These are phyloP conservation scores for Zonitis immaculata DNA, from an alignment of 2,888 invertebrate genomes.

Conservation along the genomic window DNA sequence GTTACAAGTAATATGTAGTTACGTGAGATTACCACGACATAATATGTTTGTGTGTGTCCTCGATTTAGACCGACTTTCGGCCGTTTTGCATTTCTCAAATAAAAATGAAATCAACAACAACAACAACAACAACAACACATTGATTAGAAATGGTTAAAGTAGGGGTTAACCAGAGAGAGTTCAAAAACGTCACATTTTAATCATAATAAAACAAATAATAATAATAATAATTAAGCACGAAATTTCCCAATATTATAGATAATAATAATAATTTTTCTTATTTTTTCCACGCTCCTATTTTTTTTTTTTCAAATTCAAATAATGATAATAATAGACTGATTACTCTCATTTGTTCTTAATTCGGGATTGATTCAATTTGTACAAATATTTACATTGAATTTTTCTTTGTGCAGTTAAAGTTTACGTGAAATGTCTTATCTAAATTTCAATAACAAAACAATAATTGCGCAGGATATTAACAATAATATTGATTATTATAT, in stretches of 20 bases:
- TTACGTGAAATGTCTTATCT: not conserved
- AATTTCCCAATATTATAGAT: not conserved
- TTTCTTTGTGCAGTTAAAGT: not conserved
- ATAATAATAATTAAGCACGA: not conserved
- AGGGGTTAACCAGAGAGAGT: conserved; percentile 26
- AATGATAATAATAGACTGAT: not conserved
- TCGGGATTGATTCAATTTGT: not conserved
- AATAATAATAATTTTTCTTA: not conserved
- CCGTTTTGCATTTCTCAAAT: conserved; percentile 43
- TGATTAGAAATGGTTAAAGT: conserved; percentile 27
- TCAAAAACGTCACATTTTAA: not conserved
- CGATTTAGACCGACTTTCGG: conserved; percentile 39
- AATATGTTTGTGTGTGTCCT: conserved; percentile 44
- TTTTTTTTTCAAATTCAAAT: not conserved
- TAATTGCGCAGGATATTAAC: not conserved
- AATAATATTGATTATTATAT: not conserved
- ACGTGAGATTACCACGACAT: conserved; percentile 49
- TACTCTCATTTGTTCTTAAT: not conserved
- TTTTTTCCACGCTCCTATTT: not conserved
- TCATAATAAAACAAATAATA: not conserved
- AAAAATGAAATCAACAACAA: conserved; percentile 45
- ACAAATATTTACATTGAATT: not conserved
- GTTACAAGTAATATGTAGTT: conserved; percentile 47
- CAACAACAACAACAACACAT: no score
- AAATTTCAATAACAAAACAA: not conserved